Evolutionary conservation across 2,888 invertebrate species (phyloP).

Genomic region (Drosophila villosipedis): DNA sequence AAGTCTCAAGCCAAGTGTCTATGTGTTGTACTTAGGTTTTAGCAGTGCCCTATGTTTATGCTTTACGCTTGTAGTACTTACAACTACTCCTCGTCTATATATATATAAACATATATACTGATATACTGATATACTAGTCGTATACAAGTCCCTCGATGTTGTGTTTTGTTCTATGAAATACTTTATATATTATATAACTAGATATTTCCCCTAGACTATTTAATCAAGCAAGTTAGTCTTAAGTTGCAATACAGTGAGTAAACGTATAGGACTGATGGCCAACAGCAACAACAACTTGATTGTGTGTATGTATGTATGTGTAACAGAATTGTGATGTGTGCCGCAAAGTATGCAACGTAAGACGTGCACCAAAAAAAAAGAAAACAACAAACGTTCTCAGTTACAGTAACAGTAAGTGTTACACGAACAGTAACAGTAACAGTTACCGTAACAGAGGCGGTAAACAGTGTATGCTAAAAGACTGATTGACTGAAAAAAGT

Average conservation of each 20-base stretch:
- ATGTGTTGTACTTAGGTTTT: conserved; percentile 78
- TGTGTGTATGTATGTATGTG: conserved; percentile 59
- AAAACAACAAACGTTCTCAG: not conserved
- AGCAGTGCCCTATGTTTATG: conserved; percentile 60
- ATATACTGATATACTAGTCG: conserved; percentile 5
- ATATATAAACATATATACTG: not conserved
- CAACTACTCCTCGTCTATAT: conserved; percentile 14
- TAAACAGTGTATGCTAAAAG: conserved; percentile 62
- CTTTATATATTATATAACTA: conserved; percentile 21
- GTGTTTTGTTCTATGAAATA: conserved; percentile 66
- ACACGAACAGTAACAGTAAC: conserved; percentile 16
- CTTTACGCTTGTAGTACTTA: conserved; percentile 35
- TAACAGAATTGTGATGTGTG: conserved; percentile 70
- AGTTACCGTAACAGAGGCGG: conserved; percentile 32
- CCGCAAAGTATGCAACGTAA: conserved; percentile 50
- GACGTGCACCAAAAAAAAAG: not conserved
- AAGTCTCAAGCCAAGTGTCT: conserved; percentile 56
- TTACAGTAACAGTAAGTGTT: conserved; percentile 11
- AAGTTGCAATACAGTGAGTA: conserved; percentile 49
- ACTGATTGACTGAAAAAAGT: conserved; percentile 72
- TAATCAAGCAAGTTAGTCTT: conserved; percentile 46
- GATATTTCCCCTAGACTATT: conserved; percentile 25
- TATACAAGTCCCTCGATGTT: conserved; percentile 59
- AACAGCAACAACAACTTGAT: conserved; percentile 29
- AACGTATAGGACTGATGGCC: conserved; percentile 61